Evolutionary conservation across 2,888 invertebrate species (phyloP).

Genomic region (Apodemia mormo): DNA sequence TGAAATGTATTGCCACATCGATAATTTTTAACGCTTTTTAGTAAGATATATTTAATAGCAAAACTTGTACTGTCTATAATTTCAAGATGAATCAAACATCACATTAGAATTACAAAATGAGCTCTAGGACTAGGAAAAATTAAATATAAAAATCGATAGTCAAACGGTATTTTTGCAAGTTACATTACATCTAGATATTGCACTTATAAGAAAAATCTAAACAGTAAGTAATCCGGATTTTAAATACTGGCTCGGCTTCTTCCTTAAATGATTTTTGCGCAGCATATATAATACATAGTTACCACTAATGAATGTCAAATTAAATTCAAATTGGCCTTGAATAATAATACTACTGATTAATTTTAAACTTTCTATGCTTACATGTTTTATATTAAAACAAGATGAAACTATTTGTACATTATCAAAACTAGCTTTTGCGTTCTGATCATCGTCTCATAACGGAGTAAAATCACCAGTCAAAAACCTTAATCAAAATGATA

Average conservation of each 20-base stretch:
- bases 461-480: conserved; percentile 31
- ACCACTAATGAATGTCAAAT: conserved; percentile 53
- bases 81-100: background rate
- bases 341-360: conserved; percentile 37
- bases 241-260: conserved; percentile 79
- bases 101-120: background rate
- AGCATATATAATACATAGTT: conserved; percentile 46
- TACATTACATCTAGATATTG: conserved; percentile 69
- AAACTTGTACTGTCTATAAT: background rate
- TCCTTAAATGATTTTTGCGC: conserved; percentile 56
- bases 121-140: background rate
- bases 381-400: conserved; percentile 36
- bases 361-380: conserved; percentile 36
- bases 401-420: conserved; percentile 42
- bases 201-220: conserved; percentile 70
- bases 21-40: background rate
- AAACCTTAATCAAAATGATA: conserved; percentile 36
- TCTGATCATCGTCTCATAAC: conserved; percentile 36
- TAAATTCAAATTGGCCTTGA: conserved; percentile 46
- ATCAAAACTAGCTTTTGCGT: conserved; percentile 37
- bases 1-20: background rate
- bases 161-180: conserved; percentile 21
- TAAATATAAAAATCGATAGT: conserved; percentile 25
- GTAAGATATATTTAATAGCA: background rate
- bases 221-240: conserved; percentile 76